phyloP scores from a whole-genome alignment of 2,113 vertebrate genomes.

The Rhegmatorhina hoffmannsi region DNA sequence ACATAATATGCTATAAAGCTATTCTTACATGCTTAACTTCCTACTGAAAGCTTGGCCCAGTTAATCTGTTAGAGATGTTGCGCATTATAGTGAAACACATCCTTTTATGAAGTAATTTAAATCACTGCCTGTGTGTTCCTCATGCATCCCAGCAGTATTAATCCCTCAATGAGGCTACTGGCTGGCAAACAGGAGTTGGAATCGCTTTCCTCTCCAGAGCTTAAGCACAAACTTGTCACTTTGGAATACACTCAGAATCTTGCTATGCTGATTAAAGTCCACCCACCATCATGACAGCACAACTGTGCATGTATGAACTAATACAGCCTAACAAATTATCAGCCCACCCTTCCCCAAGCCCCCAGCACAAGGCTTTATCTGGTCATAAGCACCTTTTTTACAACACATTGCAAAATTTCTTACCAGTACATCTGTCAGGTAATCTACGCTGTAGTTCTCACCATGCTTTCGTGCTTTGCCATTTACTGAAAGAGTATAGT shows the following conservation, averaged over 20 bases:
- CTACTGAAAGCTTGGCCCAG: neutral
- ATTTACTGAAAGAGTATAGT: constrained; percentile 96
- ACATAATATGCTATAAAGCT: neutral
- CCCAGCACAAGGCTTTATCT: neutral
- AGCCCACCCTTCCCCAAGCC: neutral
- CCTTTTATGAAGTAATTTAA: neutral
- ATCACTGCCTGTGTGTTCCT: neutral
- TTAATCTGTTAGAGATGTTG: neutral
- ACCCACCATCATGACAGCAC: neutral
- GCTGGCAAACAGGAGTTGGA: neutral
- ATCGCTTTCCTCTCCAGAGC: neutral
- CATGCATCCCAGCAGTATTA: neutral
- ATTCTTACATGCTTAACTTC: neutral
- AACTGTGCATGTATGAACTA: neutral
- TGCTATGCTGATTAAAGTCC: neutral
- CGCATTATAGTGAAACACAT: neutral
- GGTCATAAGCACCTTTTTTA: neutral
- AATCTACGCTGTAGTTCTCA: constrained; percentile 91
- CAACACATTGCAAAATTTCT: constrained; percentile 43
- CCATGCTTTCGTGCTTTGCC: constrained; percentile 88
- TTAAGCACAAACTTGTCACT: neutral
- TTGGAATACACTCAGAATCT: neutral
- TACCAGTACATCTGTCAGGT: constrained; percentile 96
- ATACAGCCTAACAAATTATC: neutral
- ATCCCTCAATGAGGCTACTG: neutral